A percentile compares a stretch with the other conserved stretches of the same genome.
phyloP scores from a whole-genome alignment of 2,113 vertebrate genomes.

The Henicopernis longicauda region DNA sequence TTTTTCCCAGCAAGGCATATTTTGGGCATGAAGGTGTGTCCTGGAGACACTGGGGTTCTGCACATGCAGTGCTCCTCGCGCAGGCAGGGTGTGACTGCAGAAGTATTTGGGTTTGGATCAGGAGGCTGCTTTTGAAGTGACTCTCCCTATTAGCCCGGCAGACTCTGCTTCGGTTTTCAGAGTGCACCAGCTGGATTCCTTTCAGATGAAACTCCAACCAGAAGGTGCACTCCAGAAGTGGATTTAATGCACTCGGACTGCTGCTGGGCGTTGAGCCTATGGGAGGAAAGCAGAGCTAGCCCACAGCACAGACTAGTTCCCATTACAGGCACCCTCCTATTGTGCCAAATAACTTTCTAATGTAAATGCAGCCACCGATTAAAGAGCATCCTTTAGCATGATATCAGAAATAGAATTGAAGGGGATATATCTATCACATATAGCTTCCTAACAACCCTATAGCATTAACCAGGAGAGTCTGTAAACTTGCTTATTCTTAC shows the following conservation, averaged over 20 bases:
- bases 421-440: not conserved
- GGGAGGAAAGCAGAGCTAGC: not conserved
- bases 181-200: not conserved
- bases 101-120: not conserved
- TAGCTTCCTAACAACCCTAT: not conserved
- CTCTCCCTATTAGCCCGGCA: not conserved
- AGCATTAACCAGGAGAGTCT: not conserved
- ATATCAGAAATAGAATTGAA: not conserved
- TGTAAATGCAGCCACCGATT: not conserved
- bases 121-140: not conserved
- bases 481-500: not conserved
- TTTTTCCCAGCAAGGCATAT: not conserved
- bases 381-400: not conserved
- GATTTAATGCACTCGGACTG: not conserved
- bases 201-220: not conserved
- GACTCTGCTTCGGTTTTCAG: not conserved
- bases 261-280: accelerated
- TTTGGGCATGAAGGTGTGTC: accelerated
- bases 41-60: not conserved
- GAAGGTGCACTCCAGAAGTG: not conserved
- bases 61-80: accelerated
- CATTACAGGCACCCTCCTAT: not conserved
- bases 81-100: not conserved
- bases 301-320: not conserved
- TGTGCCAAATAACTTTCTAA: not conserved